phyloP scores from a whole-genome alignment of 2,797 vertebrate species.

The Natrix natrix region DNA sequence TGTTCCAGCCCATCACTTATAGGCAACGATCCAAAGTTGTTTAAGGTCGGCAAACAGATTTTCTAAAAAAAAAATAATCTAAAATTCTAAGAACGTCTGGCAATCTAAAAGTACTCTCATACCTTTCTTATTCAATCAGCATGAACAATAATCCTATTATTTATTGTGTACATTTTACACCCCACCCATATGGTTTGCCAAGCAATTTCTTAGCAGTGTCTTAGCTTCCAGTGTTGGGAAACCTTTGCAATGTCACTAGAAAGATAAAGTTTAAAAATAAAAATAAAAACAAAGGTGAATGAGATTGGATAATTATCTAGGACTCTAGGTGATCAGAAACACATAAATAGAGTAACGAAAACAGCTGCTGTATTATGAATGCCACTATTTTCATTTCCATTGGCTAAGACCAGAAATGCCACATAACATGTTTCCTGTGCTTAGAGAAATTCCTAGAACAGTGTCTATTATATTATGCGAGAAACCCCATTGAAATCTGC shows the following conservation, averaged over 20 bases:
- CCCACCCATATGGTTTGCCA: neutral
- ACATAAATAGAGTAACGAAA: neutral
- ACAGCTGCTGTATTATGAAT: neutral
- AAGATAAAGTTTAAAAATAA: neutral
- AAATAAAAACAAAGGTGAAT: neutral
- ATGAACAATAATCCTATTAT: conserved; percentile 7
- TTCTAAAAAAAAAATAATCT: neutral
- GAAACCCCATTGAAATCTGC: neutral
- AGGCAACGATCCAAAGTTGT: neutral
- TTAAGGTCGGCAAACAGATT: neutral
- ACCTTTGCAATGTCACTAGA: neutral
- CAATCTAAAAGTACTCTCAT: neutral
- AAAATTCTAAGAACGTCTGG: neutral
- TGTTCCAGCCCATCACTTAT: neutral
- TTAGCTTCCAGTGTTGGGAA: neutral
- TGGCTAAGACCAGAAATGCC: neutral
- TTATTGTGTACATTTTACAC: neutral
- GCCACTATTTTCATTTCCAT: neutral
- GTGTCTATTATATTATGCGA: too few relatives aligned
- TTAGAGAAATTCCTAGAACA: too few relatives aligned
- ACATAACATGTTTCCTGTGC: neutral
- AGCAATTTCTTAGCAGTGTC: neutral
- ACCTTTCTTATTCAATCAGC: neutral
- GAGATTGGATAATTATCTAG: neutral
- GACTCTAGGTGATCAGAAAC: neutral